Conservation (phyloP, 2,888 invertebrate genomes). For the Amphimallon solstitiale region DNA sequence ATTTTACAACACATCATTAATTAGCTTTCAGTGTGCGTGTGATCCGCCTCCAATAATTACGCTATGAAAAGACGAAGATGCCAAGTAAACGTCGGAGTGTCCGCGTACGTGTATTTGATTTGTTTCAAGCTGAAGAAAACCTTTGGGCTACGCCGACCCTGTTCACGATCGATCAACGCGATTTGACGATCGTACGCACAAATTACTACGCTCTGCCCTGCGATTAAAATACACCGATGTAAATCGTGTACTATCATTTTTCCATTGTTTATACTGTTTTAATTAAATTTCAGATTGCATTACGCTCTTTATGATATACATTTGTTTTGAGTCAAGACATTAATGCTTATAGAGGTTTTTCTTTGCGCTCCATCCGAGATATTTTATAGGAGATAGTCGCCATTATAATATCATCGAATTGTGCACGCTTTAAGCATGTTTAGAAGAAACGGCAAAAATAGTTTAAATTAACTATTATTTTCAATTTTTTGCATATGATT, state of each 20-base stretch:
- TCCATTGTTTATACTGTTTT: conserved; percentile 45
- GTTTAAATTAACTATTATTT: too few species aligned
- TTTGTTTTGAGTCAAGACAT: conserved; percentile 14
- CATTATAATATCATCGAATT: too few species aligned
- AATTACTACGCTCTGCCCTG: conserved; percentile 9
- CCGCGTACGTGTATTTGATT: not conserved
- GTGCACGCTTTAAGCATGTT: too few species aligned
- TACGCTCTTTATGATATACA: conserved; percentile 10
- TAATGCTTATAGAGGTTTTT: not conserved
- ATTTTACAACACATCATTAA: conserved; percentile 40
- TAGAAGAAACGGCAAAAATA: too few species aligned
- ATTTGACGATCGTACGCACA: not conserved
- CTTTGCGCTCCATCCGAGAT: not conserved
- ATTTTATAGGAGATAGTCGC: not conserved
- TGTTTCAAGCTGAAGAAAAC: too few species aligned
- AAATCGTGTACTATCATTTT: conserved; percentile 42
- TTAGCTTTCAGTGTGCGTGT: conserved; percentile 29
- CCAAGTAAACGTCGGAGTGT: not conserved
- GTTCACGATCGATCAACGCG: too few species aligned
- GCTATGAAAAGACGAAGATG: conserved; percentile 6
- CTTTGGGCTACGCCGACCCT: too few species aligned
- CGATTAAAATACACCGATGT: conserved; percentile 43
- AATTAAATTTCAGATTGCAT: conserved; percentile 45
- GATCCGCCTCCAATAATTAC: conserved; percentile 29
- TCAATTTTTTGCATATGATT: too few species aligned